Evolutionary conservation across 2,888 invertebrate species (phyloP).

Genomic region (Coelinius sp.): DNA sequence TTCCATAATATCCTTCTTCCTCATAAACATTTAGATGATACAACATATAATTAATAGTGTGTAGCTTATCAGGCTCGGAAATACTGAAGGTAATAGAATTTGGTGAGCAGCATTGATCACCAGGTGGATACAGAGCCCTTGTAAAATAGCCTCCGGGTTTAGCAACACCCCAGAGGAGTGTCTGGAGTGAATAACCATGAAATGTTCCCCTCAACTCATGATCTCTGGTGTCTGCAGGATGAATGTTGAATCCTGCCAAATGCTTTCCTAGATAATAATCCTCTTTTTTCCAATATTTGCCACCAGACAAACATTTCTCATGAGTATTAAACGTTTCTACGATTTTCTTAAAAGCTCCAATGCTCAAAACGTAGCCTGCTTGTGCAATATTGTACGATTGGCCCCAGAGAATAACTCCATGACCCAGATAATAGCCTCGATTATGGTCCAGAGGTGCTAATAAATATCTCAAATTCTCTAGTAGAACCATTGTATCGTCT

Average conservation of each 20-base stretch:
- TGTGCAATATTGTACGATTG: conserved; percentile 73
- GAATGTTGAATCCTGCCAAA: conserved; percentile 71
- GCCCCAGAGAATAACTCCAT: conserved; percentile 73
- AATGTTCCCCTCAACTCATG: conserved; percentile 71
- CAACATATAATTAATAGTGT: conserved; percentile 73
- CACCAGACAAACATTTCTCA: conserved; percentile 70
- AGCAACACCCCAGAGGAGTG: conserved; percentile 63
- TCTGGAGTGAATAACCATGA: conserved; percentile 70
- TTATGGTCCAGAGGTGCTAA: conserved; percentile 70
- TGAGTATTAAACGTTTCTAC: conserved; percentile 68
- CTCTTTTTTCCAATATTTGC: conserved; percentile 74
- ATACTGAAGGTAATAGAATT: conserved; percentile 73
- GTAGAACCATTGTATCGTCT: conserved; percentile 73
- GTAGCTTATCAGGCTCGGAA: conserved; percentile 72
- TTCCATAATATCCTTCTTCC: conserved; percentile 68
- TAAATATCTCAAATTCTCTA: conserved; percentile 74
- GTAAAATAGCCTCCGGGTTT: conserved; percentile 71
- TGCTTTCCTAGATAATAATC: conserved; percentile 76
- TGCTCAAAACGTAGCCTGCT: conserved; percentile 75
- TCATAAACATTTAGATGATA: conserved; percentile 72
- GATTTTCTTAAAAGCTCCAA: conserved; percentile 69
- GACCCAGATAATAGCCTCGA: conserved; percentile 73
- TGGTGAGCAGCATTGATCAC: conserved; percentile 72
- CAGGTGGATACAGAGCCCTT: conserved; percentile 71
- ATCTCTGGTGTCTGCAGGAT: conserved; percentile 73